phyloP scores from a whole-genome alignment of 2,888 invertebrate genomes.

The Netelia virgata region DNA sequence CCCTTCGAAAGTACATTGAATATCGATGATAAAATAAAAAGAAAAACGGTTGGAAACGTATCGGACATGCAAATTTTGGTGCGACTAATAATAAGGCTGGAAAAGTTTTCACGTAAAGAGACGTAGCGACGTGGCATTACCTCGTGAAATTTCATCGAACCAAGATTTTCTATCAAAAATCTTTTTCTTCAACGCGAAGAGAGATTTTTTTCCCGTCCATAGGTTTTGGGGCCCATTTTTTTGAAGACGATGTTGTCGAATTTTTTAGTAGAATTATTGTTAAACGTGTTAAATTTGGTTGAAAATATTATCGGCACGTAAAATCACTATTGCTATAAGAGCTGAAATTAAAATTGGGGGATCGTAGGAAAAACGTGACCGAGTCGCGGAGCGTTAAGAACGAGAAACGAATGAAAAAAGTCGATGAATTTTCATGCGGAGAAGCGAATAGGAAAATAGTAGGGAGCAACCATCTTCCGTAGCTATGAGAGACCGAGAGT shows the following conservation, averaged over 20 bases:
- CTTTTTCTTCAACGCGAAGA: not conserved
- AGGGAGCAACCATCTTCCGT: constrained; percentile 28
- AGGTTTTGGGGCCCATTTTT: not conserved
- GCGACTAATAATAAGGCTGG: constrained; percentile 36
- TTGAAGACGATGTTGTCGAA: not conserved
- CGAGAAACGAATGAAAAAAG: constrained; percentile 41
- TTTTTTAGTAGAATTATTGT: too few relatives aligned
- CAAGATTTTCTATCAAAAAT: not conserved
- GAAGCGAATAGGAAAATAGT: constrained; percentile 31
- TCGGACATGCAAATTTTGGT: constrained; percentile 21
- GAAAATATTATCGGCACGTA: too few relatives aligned
- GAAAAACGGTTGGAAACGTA: constrained; percentile 41
- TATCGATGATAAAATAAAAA: constrained; percentile 12
- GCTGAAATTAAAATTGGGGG: not conserved
- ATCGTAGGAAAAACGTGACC: not conserved
- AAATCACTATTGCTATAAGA: too few relatives aligned
- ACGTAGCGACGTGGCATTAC: not conserved
- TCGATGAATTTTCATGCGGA: not conserved
- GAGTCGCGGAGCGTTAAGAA: not conserved
- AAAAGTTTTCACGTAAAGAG: constrained; percentile 7
- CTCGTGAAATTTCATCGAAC: not conserved
- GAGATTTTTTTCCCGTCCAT: not conserved
- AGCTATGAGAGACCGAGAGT: constrained; percentile 5
- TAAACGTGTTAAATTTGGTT: too few relatives aligned
- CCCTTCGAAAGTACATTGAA: not conserved